phyloP scores from a whole-genome alignment of 2,888 invertebrate genomes.

The Serripes groenlandicus region DNA sequence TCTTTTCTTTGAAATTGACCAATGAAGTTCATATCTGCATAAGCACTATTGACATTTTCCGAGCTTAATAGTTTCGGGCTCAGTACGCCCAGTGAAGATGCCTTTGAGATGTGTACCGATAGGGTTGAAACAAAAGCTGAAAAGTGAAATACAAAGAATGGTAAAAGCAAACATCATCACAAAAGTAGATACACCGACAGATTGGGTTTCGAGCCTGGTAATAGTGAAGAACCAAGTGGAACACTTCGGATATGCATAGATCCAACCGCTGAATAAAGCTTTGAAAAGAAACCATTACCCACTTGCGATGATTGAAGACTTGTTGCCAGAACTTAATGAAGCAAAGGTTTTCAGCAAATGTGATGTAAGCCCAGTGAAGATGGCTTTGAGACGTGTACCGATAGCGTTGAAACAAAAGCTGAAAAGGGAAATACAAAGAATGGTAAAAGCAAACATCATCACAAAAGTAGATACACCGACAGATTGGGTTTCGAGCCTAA shows the following conservation, averaged over 20 bases:
- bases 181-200: constrained; percentile 38
- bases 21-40: too few species aligned
- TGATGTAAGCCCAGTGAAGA: too few species aligned
- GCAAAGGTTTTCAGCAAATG: too few species aligned
- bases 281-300: constrained; percentile 33
- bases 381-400: constrained; percentile 48
- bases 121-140: constrained; percentile 33
- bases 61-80: constrained; percentile 41
- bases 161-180: constrained; percentile 26
- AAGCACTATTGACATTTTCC: too few species aligned
- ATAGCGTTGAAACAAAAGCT: constrained; percentile 35
- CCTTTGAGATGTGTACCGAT: constrained; percentile 49
- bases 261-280: constrained; percentile 49
- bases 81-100: constrained; percentile 42
- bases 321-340: constrained; percentile 24
- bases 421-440: constrained; percentile 43
- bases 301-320: constrained; percentile 24
- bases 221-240: constrained; percentile 28
- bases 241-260: constrained; percentile 56
- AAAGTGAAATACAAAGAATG: constrained; percentile 45
- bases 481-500: constrained; percentile 60
- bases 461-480: constrained; percentile 33
- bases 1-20: too few species aligned
- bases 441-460: constrained; percentile 32
- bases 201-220: constrained; percentile 61